phyloP scores from a whole-genome alignment of 2,113 vertebrate species.

The Ophiodon elongatus region DNA sequence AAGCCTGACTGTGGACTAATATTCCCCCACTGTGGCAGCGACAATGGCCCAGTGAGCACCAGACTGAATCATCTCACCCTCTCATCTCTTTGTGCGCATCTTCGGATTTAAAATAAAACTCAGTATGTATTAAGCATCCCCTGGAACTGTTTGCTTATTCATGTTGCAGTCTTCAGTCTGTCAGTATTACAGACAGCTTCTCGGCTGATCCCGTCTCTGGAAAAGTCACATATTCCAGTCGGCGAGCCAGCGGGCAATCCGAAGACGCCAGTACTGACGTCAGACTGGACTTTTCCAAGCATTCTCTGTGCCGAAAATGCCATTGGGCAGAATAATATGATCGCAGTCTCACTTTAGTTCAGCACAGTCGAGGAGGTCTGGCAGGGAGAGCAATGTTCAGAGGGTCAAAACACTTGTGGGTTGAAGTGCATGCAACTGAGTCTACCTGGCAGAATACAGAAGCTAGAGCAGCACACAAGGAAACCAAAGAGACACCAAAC shows the following conservation, averaged over 20 bases:
- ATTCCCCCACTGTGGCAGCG: constrained; percentile 54
- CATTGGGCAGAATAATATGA: constrained; percentile 1
- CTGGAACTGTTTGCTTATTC: constrained; percentile 49
- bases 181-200: constrained; percentile 47
- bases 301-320: not conserved
- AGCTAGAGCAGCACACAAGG: not conserved
- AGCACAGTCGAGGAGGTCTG: constrained; percentile 10
- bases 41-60: constrained; percentile 65
- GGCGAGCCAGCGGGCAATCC: constrained; percentile 13
- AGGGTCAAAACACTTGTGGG: constrained; percentile 1
- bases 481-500: not conserved
- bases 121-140: constrained; percentile 41
- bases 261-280: constrained; percentile 13
- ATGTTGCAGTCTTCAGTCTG: constrained; percentile 26
- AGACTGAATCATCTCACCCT: constrained; percentile 61
- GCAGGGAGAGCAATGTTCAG: not conserved
- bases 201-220: constrained; percentile 31
- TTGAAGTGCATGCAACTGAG: not conserved
- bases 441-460: not conserved
- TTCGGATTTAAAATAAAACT: constrained; percentile 63
- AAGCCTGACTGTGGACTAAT: constrained; percentile 57
- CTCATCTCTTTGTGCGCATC: constrained; percentile 57
- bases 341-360: not conserved
- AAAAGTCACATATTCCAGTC: constrained; percentile 30
- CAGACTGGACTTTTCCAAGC: constrained; percentile 1